phyloP scores from a whole-genome alignment of 2,113 vertebrate species.

The Macquaria ambigua region DNA sequence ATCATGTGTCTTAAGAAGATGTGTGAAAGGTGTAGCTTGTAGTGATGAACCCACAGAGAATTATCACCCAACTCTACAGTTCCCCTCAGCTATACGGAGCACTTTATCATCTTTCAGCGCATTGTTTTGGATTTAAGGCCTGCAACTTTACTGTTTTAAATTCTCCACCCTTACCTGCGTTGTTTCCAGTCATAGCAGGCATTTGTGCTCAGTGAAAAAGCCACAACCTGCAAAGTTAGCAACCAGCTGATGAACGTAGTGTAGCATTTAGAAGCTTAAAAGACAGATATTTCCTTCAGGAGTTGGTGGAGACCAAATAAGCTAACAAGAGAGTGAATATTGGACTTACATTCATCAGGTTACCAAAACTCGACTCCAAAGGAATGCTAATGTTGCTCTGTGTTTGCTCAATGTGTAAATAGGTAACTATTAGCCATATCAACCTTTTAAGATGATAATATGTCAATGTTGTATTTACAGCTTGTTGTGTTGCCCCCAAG shows the following conservation, averaged over 20 bases:
- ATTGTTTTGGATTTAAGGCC: no score
- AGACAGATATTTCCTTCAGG: neutral
- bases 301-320: neutral
- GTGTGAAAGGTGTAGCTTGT: no score
- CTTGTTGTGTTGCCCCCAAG: neutral
- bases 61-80: no score
- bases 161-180: no score
- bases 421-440: neutral
- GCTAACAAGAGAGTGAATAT: neutral
- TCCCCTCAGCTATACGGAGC: no score
- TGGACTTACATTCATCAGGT: neutral
- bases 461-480: neutral
- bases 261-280: neutral
- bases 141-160: no score
- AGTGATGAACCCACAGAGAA: no score
- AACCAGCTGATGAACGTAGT: no score
- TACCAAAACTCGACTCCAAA: neutral
- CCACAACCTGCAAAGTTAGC: neutral
- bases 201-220: neutral
- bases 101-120: no score
- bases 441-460: neutral
- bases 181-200: neutral
- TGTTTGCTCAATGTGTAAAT: neutral
- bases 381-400: neutral
- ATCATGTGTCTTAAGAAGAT: neutral